These are phyloP conservation scores for Cyphomyrus discorhynchus DNA, from an alignment of 2,113 vertebrate species.

Conservation along the genomic window DNA sequence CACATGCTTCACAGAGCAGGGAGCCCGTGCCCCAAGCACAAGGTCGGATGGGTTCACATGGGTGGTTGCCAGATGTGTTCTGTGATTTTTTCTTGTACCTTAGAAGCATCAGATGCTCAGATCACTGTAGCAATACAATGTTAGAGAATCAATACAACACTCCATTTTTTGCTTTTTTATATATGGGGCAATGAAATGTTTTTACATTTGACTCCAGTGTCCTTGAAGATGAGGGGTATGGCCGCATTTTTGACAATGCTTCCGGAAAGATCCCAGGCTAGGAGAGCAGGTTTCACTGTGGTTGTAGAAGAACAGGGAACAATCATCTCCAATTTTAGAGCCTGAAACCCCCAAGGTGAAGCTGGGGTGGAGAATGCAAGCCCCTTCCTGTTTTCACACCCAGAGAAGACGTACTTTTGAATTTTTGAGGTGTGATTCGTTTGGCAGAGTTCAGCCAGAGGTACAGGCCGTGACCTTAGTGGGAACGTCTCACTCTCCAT, in stretches of 20 bases:
- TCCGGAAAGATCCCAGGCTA: neutral
- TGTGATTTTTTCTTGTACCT: neutral
- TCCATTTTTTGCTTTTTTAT: neutral
- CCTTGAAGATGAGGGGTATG: neutral
- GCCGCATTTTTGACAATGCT: neutral
- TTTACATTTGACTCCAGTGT: neutral
- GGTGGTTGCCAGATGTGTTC: neutral
- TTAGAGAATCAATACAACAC: neutral
- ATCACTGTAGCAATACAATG: neutral
- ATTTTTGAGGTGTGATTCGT: neutral
- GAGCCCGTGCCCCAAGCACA: too few relatives aligned
- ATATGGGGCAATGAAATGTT: neutral
- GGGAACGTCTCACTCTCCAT: constrained; percentile 14
- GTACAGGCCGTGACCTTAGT: neutral
- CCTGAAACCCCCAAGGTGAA: neutral
- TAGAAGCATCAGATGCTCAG: neutral
- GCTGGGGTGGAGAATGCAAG: neutral
- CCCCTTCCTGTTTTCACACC: neutral
- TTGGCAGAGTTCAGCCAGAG: neutral
- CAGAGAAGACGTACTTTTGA: neutral
- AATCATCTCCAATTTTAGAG: neutral
- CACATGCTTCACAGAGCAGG: neutral
- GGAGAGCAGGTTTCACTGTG: neutral
- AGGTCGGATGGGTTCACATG: neutral
- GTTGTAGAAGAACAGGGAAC: neutral